phyloP scores from a whole-genome alignment of 2,797 vertebrate genomes.

The Tragopan temminckii region DNA sequence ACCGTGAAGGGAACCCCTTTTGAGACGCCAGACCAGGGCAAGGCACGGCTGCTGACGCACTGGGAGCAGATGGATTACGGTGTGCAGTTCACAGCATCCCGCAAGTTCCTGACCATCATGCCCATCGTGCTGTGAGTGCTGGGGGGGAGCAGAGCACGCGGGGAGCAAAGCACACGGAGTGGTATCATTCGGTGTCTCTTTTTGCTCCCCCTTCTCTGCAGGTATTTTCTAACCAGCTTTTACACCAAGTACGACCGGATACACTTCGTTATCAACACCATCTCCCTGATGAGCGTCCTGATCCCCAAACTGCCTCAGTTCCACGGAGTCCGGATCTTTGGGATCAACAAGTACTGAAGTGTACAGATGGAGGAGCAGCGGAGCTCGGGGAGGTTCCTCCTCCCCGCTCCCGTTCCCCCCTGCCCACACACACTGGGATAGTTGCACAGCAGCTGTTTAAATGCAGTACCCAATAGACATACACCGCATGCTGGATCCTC shows the following conservation, averaged over 20 bases:
- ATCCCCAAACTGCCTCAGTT: conserved; percentile 98
- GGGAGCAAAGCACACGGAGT: accelerated
- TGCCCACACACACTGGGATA: neutral
- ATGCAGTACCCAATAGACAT: conserved; percentile 49
- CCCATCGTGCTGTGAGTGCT: conserved; percentile 94
- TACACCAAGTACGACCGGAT: conserved; percentile 96
- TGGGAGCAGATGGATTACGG: conserved; percentile 99
- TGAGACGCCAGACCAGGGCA: conserved; percentile 96
- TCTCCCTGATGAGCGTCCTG: conserved; percentile 91
- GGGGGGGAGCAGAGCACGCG: no score
- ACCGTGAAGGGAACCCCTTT: conserved; percentile 97
- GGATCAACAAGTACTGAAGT: conserved; percentile 97
- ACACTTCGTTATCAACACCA: conserved; percentile 96
- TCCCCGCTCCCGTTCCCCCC: neutral
- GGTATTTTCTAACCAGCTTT: conserved; percentile 98
- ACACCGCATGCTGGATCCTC: conserved; percentile 69
- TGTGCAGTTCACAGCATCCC: conserved; percentile 95
- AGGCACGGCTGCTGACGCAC: conserved; percentile 94
- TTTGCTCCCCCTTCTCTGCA: conserved; percentile 59
- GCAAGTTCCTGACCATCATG: conserved; percentile 98
- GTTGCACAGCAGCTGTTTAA: conserved; percentile 52
- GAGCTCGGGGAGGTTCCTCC: neutral
- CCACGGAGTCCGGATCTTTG: conserved; percentile 95
- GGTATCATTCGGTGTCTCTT: neutral
- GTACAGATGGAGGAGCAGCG: neutral